Percentiles rank a stretch among this genome's conserved stretches.
Conservation (phyloP, 2,888 invertebrate genomes). For the Hybos culiciformis region DNA sequence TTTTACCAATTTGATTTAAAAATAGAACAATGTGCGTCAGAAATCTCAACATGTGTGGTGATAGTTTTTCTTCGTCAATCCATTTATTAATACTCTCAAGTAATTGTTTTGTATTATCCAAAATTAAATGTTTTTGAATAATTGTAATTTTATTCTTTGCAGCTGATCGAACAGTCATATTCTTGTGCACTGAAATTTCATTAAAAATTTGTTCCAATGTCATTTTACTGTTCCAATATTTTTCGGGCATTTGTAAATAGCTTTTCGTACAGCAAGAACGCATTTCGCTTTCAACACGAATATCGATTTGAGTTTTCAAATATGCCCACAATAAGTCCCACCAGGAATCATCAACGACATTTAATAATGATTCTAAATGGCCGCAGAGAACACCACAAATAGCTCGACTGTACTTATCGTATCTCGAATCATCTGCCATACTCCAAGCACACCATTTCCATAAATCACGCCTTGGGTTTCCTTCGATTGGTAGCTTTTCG, state of each 20-base stretch:
- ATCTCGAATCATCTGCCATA: conserved; percentile 40
- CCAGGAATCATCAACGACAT: conserved; percentile 67
- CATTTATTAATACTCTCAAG: conserved; percentile 56
- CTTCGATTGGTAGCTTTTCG: conserved; percentile 46
- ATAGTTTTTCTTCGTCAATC: conserved; percentile 41
- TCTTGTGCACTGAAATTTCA: conserved; percentile 48
- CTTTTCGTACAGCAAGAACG: conserved; percentile 42
- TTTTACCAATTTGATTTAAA: conserved; percentile 63
- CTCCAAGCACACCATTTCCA: conserved; percentile 65
- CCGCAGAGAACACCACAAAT: conserved; percentile 72
- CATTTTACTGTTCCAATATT: conserved; percentile 56
- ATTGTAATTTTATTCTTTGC: conserved; percentile 53
- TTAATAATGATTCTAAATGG: conserved; percentile 60
- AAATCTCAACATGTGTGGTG: conserved; percentile 48
- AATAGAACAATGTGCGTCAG: conserved; percentile 75
- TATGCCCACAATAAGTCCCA: conserved; percentile 85
- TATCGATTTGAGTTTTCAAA: conserved; percentile 65
- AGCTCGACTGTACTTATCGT: conserved; percentile 47
- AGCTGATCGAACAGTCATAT: conserved; percentile 36
- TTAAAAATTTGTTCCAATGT: conserved; percentile 54
- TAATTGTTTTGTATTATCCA: conserved; percentile 62
- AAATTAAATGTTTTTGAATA: conserved; percentile 73
- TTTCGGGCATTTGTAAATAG: conserved; percentile 46
- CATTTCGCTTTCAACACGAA: conserved; percentile 68
- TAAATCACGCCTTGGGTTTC: conserved; percentile 67